Evolutionary conservation across 2,888 invertebrate species (phyloP).

Genomic region (Orthonychiurus folsomi): DNA sequence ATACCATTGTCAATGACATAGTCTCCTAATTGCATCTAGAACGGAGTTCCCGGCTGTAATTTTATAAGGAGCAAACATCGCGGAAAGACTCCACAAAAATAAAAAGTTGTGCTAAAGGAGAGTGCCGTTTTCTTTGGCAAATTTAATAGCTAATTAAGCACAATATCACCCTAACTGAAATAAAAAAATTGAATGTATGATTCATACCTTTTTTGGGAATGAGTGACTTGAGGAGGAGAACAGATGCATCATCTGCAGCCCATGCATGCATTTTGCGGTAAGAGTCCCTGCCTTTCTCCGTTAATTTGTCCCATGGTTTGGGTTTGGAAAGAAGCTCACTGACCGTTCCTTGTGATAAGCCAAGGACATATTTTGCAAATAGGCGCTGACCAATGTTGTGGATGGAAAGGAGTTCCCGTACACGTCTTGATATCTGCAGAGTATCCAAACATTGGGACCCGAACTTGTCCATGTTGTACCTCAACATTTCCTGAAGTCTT

Average conservation of each 20-base stretch:
- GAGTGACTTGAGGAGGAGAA: slow-evolving; percentile 92
- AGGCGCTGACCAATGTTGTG: slow-evolving; percentile 98
- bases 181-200: no score
- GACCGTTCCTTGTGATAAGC: slow-evolving; percentile 93
- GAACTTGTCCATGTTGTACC: slow-evolving; percentile 93
- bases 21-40: no score
- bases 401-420: slow-evolving; percentile 84
- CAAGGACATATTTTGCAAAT: slow-evolving; percentile 97
- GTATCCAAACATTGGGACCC: slow-evolving; percentile 90
- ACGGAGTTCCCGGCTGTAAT: no score
- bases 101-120: no score
- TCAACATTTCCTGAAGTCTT: slow-evolving; percentile 79
- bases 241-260: slow-evolving; percentile 96
- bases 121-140: no score
- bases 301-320: slow-evolving; percentile 98
- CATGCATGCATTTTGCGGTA: slow-evolving; percentile 99
- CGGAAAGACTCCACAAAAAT: no score
- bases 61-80: no score
- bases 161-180: no score
- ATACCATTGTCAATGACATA: no score
- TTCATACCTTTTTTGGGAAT: slow-evolving; percentile 93
- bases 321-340: slow-evolving; percentile 97
- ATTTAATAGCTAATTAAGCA: no score
- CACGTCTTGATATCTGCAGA: slow-evolving; percentile 83
- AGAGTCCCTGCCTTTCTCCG: slow-evolving; percentile 97